phyloP scores from a whole-genome alignment of 2,113 vertebrate genomes.

The Corynorhinus townsendii region DNA sequence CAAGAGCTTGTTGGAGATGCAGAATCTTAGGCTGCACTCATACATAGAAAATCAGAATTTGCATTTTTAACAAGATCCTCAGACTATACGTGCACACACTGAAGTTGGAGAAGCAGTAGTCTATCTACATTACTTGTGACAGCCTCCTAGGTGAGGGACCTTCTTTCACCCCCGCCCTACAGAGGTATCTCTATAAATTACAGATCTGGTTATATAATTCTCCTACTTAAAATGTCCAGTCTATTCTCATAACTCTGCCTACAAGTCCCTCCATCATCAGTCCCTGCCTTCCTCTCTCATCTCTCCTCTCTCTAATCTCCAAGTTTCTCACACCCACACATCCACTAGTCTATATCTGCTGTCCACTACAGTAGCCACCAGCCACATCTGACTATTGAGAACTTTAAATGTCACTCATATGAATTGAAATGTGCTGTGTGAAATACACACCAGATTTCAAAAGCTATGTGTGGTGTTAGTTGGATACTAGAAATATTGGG shows the following conservation, averaged over 20 bases:
- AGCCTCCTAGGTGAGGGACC: not conserved
- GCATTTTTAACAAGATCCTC: not conserved
- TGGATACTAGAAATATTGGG: not conserved
- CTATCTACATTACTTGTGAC: not conserved
- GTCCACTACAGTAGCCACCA: no score
- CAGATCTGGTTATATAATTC: not conserved
- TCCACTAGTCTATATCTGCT: rapidly evolving
- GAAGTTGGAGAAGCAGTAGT: not conserved
- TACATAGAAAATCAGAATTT: not conserved
- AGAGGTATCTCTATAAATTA: not conserved
- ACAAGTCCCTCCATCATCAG: not conserved
- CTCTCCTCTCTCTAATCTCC: not conserved
- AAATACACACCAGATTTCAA: not conserved
- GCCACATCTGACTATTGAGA: not conserved
- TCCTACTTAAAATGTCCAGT: not conserved
- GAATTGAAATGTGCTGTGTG: not conserved
- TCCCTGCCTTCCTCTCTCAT: not conserved
- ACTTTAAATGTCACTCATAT: not conserved
- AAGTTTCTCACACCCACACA: not conserved
- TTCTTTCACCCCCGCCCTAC: not conserved
- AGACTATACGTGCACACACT: not conserved
- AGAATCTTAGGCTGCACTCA: not conserved
- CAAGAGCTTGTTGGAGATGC: not conserved
- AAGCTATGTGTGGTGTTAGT: not conserved
- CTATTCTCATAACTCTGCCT: not conserved